Evolutionary conservation across 2,113 vertebrate genomes (phyloP).

Genomic region (Hippopotamus amphibius): DNA sequence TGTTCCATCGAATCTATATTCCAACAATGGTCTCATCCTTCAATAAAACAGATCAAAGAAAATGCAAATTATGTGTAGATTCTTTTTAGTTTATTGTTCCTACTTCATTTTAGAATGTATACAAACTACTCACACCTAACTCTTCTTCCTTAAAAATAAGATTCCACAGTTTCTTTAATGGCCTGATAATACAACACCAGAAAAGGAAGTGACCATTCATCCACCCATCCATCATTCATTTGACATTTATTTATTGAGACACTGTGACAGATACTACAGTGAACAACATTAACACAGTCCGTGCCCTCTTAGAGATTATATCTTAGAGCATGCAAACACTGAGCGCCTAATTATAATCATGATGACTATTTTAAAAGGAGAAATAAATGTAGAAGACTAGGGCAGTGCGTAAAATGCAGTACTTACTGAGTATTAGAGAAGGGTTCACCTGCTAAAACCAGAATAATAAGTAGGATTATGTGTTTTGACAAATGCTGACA

Average conservation of each 20-base stretch:
- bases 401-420: background rate
- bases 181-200: background rate
- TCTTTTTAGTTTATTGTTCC: background rate
- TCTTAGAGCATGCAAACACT: background rate
- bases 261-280: background rate
- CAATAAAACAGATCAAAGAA: background rate
- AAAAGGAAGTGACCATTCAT: background rate
- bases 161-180: background rate
- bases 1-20: background rate
- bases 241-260: background rate
- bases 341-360: background rate
- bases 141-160: background rate
- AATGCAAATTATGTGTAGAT: background rate
- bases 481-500: slow-evolving; percentile 36
- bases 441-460: background rate
- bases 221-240: background rate
- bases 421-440: background rate
- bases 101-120: background rate
- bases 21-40: background rate
- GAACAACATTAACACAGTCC: background rate
- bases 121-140: background rate
- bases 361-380: background rate
- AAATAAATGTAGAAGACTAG: background rate
- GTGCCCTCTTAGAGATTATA: background rate
- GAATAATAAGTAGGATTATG: background rate